Conservation (phyloP, 2,797 vertebrate genomes). For the Gastrophryne carolinensis region DNA sequence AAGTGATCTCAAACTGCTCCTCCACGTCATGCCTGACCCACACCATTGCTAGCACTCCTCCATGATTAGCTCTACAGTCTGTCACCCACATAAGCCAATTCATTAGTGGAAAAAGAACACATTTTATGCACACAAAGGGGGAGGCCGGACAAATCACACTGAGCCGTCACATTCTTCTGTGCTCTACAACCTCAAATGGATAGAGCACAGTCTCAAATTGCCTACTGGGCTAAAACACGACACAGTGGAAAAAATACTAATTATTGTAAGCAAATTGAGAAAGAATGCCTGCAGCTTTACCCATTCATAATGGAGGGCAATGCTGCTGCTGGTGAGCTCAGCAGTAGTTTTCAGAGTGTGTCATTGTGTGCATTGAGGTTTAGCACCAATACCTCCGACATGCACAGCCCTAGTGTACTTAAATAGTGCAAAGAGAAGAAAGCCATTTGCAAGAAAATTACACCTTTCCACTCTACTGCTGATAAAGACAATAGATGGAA, state of each 20-base stretch:
- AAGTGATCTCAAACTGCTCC: neutral
- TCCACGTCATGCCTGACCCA: constrained; percentile 7
- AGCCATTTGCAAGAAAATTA: constrained; percentile 25
- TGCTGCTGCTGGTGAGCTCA: neutral
- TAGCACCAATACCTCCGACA: neutral
- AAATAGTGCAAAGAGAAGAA: neutral
- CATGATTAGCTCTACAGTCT: constrained; percentile 6
- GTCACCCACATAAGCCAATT: constrained; percentile 40
- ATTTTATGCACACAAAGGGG: constrained; percentile 33
- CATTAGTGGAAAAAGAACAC: constrained; percentile 27
- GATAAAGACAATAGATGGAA: constrained; percentile 21
- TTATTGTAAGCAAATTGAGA: constrained; percentile 31
- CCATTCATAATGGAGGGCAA: neutral
- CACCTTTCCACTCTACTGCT: neutral
- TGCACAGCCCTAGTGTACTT: constrained; percentile 16
- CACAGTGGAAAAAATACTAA: constrained; percentile 28
- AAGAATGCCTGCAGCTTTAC: constrained; percentile 2
- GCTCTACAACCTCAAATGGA: constrained; percentile 20
- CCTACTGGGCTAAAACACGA: constrained; percentile 36
- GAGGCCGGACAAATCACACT: constrained; percentile 42
- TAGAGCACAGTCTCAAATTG: constrained; percentile 12
- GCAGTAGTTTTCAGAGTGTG: constrained; percentile 7
- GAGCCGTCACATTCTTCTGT: constrained; percentile 35
- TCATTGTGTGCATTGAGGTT: neutral
- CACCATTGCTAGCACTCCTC: neutral